Conservation (phyloP, 2,888 invertebrate genomes). For the Endomychus coccineus region DNA sequence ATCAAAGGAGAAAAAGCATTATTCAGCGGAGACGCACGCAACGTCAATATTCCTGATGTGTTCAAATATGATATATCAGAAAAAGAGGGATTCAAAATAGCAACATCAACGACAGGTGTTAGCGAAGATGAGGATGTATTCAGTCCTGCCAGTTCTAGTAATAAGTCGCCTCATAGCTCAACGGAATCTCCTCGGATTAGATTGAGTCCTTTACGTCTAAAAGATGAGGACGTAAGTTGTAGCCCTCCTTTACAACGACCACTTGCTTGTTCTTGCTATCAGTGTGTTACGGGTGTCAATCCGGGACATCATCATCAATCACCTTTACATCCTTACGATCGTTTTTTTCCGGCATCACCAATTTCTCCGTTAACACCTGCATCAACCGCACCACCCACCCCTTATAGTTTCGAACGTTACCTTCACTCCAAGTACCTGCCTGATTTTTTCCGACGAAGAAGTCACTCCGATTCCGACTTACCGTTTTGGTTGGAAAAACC, state of each 20-base stretch:
- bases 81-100: conserved; percentile 33
- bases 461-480: conserved; percentile 61
- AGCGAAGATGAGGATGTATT: conserved; percentile 55
- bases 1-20: conserved; percentile 38
- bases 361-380: conserved; percentile 51
- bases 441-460: conserved; percentile 52
- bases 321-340: conserved; percentile 43
- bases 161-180: conserved; percentile 50
- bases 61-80: conserved; percentile 48
- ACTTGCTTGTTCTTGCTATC: conserved; percentile 40
- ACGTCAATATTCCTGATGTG: conserved; percentile 41
- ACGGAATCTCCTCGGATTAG: conserved; percentile 49
- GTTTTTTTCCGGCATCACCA: conserved; percentile 50
- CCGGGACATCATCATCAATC: conserved; percentile 38
- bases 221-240: conserved; percentile 45
- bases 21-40: conserved; percentile 28
- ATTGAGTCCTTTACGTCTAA: conserved; percentile 50
- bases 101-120: conserved; percentile 35
- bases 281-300: conserved; percentile 38
- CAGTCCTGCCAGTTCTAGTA: conserved; percentile 51
- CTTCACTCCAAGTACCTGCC: conserved; percentile 59
- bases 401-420: conserved; percentile 56
- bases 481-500: conserved; percentile 49
- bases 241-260: conserved; percentile 37
- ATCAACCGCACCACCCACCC: conserved; percentile 48